Conservation (phyloP, 2,888 invertebrate species). For the Micropterix aruncella region DNA sequence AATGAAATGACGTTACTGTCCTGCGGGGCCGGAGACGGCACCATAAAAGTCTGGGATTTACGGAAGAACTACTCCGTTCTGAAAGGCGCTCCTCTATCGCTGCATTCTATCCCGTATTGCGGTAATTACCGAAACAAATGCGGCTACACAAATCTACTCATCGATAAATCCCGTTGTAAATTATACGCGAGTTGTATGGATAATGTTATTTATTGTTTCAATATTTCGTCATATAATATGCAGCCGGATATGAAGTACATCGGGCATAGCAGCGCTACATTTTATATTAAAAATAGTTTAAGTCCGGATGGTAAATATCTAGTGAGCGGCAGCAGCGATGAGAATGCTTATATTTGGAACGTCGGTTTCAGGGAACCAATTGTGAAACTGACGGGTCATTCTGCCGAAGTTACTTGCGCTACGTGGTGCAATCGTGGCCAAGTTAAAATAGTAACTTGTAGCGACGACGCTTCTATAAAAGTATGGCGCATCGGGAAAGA, state of each 20-base stretch:
- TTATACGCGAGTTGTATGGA: conserved; percentile 84
- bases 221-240: conserved; percentile 52
- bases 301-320: conserved; percentile 72
- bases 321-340: conserved; percentile 80
- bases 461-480: conserved; percentile 68
- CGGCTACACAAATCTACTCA: conserved; percentile 64
- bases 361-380: conserved; percentile 49
- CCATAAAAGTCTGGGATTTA: conserved; percentile 79
- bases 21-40: conserved; percentile 76
- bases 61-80: conserved; percentile 62
- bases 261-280: conserved; percentile 68
- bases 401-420: conserved; percentile 77
- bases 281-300: conserved; percentile 72
- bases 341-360: conserved; percentile 78
- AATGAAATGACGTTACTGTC: conserved; percentile 67
- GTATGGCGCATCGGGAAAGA: conserved; percentile 57
- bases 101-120: conserved; percentile 56
- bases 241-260: conserved; percentile 49
- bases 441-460: conserved; percentile 60
- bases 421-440: conserved; percentile 56
- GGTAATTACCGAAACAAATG: conserved; percentile 47
- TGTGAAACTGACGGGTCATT: conserved; percentile 58
- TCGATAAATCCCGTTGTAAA: conserved; percentile 52
- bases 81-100: conserved; percentile 56
- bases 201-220: conserved; percentile 73